phyloP scores from a whole-genome alignment of 2,888 invertebrate genomes.

The Cecidostiba fungosa region DNA sequence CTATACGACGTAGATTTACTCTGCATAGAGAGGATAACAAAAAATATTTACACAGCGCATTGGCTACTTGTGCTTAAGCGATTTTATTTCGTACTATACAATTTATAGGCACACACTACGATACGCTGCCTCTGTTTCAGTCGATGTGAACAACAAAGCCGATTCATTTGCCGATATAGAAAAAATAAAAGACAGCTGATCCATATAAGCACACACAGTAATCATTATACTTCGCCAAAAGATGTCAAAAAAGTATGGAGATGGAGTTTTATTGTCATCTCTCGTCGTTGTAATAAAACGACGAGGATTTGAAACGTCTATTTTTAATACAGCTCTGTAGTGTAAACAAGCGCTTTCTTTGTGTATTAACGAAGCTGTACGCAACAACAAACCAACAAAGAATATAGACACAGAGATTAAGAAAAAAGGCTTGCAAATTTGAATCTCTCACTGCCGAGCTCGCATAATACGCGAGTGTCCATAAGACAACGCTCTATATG shows the following conservation, averaged over 20 bases:
- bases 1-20: too few species aligned
- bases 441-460: conserved; percentile 54
- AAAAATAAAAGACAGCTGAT: neutral
- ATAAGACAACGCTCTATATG: conserved; percentile 1
- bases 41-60: too few species aligned
- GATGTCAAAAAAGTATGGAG: neutral
- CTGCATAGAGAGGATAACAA: too few species aligned
- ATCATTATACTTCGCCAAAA: neutral
- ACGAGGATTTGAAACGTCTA: conserved; percentile 49
- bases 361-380: conserved; percentile 1
- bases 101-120: neutral
- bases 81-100: neutral
- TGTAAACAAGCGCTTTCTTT: neutral
- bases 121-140: neutral
- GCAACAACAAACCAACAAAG: neutral
- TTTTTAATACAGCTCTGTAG: conserved; percentile 51
- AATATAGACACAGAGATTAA: neutral
- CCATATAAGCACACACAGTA: neutral
- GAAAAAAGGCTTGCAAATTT: conserved; percentile 29
- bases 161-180: neutral
- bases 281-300: neutral
- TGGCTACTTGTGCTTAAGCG: too few species aligned
- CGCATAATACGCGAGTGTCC: neutral
- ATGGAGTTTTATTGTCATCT: neutral
- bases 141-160: neutral